phyloP scores from a whole-genome alignment of 2,797 vertebrate genomes.

The Diceros bicornis region DNA sequence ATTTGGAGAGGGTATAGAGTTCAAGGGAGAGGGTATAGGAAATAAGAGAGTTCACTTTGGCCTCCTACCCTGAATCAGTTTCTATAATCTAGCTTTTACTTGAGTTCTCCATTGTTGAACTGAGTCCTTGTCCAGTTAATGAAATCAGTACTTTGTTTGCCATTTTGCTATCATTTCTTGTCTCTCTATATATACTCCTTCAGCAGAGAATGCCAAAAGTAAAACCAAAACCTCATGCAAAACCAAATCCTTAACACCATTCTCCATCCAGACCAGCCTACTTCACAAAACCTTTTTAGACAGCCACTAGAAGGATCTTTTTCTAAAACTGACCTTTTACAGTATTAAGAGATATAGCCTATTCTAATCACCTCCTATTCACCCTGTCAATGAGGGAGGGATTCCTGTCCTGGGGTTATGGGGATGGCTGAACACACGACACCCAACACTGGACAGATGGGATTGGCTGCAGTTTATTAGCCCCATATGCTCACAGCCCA shows the following conservation, averaged over 20 bases:
- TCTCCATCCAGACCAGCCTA: neutral
- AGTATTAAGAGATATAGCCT: neutral
- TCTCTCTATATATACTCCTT: neutral
- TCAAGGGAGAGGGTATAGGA: neutral
- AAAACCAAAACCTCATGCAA: neutral
- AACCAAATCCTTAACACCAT: neutral
- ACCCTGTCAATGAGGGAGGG: neutral
- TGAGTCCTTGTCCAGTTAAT: neutral
- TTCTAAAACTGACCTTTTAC: neutral
- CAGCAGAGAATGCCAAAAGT: slow-evolving; percentile 31
- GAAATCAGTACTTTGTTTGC: slow-evolving; percentile 54
- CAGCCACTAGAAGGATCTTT: neutral
- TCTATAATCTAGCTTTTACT: slow-evolving; percentile 41
- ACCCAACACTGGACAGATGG: neutral
- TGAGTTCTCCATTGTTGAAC: neutral
- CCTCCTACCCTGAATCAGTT: neutral
- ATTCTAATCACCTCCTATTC: neutral
- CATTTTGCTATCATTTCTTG: slow-evolving; percentile 23
- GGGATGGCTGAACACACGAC: neutral
- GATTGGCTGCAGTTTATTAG: neutral
- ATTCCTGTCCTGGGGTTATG: neutral
- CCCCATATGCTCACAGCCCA: neutral
- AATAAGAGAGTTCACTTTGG: neutral
- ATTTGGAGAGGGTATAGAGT: neutral
- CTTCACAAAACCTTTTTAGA: neutral